Conservation (phyloP, 1,140 invertebrate species). For the Apis florea region DNA sequence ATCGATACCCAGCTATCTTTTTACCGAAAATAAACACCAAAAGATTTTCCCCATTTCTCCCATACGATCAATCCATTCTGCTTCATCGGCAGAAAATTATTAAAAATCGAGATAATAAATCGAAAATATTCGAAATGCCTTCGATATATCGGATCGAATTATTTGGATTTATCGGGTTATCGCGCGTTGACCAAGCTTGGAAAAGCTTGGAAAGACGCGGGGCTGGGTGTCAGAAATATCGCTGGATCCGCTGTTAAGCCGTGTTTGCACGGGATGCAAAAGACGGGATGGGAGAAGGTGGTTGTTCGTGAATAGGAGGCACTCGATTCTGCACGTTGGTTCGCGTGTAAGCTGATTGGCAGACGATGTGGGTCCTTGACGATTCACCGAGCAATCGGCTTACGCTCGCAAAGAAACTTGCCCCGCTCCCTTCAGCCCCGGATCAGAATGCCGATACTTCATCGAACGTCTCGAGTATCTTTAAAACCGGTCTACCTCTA, state of each 20-base stretch:
- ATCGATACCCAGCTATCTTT: too few relatives aligned
- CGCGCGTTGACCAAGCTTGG: slow-evolving; percentile 41
- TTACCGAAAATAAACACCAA: too few relatives aligned
- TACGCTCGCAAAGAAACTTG: slow-evolving; percentile 47
- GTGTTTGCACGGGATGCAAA: slow-evolving; percentile 46
- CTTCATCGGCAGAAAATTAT: too few relatives aligned
- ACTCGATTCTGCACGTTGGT: slow-evolving; percentile 27
- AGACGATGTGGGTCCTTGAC: slow-evolving; percentile 61
- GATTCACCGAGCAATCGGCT: slow-evolving; percentile 61
- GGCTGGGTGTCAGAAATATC: slow-evolving; percentile 57
- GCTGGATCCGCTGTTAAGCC: slow-evolving; percentile 54
- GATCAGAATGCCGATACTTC: slow-evolving; percentile 56
- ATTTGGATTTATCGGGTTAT: slow-evolving; percentile 56
- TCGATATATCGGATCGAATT: too few relatives aligned
- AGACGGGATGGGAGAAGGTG: slow-evolving; percentile 1
- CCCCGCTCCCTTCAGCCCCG: slow-evolving; percentile 31
- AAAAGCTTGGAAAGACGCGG: slow-evolving; percentile 26
- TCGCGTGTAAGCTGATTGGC: slow-evolving; percentile 60
- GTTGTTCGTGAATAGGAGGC: slow-evolving; percentile 12
- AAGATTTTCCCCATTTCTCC: too few relatives aligned
- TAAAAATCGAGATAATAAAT: too few relatives aligned
- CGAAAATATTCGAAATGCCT: too few relatives aligned
- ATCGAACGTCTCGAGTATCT: neutral
- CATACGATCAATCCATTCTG: too few relatives aligned
- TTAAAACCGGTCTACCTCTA: neutral